These are phyloP conservation scores for Spodoptera frugiperda DNA, from an alignment of 1,140 invertebrate species.

Conservation along the genomic window DNA sequence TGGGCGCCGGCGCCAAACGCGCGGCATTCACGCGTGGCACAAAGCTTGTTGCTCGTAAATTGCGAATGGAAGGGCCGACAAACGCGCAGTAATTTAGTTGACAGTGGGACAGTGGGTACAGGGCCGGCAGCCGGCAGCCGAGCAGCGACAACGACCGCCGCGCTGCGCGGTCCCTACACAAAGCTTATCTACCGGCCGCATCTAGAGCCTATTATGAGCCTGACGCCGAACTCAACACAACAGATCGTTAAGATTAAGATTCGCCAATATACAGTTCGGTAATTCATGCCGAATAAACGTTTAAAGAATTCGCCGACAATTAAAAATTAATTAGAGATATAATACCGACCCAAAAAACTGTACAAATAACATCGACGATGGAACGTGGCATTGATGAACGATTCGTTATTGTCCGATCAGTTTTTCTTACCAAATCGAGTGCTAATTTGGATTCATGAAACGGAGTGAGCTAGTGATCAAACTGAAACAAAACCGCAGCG, in stretches of 20 bases:
- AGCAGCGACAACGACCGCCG: conserved; percentile 25
- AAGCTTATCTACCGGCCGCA: conserved; percentile 77
- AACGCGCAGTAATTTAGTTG: conserved; percentile 48
- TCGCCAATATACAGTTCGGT: conserved; percentile 45
- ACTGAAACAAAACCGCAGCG: conserved; percentile 40
- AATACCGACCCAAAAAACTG: conserved; percentile 33
- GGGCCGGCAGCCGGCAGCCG: conserved; percentile 8
- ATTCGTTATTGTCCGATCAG: conserved; percentile 1
- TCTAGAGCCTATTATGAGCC: conserved; percentile 82
- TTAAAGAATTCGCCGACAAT: conserved; percentile 46
- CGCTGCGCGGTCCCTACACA: conserved; percentile 61
- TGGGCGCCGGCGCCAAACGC: conserved; percentile 64
- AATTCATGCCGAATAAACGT: conserved; percentile 33
- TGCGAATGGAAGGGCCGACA: conserved; percentile 69
- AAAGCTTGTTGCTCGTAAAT: conserved; percentile 76
- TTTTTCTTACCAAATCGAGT: conserved; percentile 21
- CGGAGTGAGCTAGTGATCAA: conserved; percentile 26
- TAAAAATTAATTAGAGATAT: conserved; percentile 47
- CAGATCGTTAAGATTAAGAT: conserved; percentile 72
- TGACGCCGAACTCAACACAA: conserved; percentile 78
- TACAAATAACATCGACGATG: conserved; percentile 7
- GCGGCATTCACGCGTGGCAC: conserved; percentile 59
- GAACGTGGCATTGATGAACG: conserved; percentile 26
- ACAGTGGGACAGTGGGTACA: conserved; percentile 47
- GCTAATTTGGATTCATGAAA: conserved; percentile 35